Conservation (phyloP, 2,888 invertebrate species). For the Scaptomyza caliginosa region DNA sequence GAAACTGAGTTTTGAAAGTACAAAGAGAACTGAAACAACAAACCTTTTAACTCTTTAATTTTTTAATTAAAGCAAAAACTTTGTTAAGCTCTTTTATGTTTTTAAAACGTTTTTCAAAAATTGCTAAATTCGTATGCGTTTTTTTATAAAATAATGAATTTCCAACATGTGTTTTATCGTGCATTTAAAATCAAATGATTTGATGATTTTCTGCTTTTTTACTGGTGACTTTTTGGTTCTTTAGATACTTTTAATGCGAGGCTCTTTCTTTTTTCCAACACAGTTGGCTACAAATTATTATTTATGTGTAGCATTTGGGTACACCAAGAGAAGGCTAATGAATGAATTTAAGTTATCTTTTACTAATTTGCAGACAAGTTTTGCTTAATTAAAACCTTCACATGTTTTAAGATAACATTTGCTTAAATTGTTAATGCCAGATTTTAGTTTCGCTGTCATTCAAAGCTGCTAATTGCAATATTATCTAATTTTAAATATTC, state of each 20-base stretch:
- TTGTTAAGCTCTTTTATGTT: too few relatives aligned
- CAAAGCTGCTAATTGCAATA: slow-evolving; percentile 53
- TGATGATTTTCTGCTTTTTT: slow-evolving; percentile 14
- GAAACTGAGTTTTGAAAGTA: too few relatives aligned
- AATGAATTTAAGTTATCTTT: slow-evolving; percentile 33
- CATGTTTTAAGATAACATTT: slow-evolving; percentile 35
- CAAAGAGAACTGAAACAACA: too few relatives aligned
- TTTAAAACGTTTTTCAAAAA: too few relatives aligned
- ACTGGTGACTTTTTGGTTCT: slow-evolving; percentile 31
- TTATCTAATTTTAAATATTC: slow-evolving; percentile 2
- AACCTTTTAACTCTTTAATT: too few relatives aligned
- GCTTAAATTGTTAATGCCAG: slow-evolving; percentile 38
- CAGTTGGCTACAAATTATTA: not conserved
- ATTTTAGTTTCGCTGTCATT: slow-evolving; percentile 22
- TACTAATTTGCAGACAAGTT: slow-evolving; percentile 72
- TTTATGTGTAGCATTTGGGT: slow-evolving; percentile 1
- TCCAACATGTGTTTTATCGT: too few relatives aligned
- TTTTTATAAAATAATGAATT: too few relatives aligned
- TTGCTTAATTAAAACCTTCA: slow-evolving; percentile 49
- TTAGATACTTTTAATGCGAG: slow-evolving; percentile 15
- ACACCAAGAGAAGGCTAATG: slow-evolving; percentile 18
- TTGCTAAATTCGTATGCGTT: too few relatives aligned
- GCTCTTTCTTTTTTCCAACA: not conserved
- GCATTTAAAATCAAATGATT: slow-evolving; percentile 43
- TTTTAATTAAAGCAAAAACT: too few relatives aligned